Evolutionary conservation across 2,888 invertebrate genomes (phyloP), one percentile per base, ranked within the genome.

Genomic region (Ophion slaviceki): DNA sequence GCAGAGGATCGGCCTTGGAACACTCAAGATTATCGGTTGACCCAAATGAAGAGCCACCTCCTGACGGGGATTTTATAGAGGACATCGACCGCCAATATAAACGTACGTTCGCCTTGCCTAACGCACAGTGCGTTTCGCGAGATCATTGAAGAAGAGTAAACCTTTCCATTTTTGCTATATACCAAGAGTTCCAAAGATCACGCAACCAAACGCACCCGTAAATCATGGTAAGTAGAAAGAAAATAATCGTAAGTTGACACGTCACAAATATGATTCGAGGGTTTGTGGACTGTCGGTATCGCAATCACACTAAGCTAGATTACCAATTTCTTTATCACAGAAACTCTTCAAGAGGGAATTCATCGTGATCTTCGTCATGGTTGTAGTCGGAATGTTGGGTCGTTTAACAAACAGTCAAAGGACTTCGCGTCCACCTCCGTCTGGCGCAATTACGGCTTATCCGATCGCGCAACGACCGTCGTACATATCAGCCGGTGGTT

Each of bases 371-470:
- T 32, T 80, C 17, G 11, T 76, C 0, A 71, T 72, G 45, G 47
- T 36, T 10, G 10, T 80, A 17, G 24, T 84, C 36, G 76, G 47
- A n/a, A 62, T 76, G 2, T 76, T 80, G 5, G 76, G 71, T 5
- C 61, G 59, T 62, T 32, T 70, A 8, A 66, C 53, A 2, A 80
- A 84, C 40, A 24, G 66, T 24, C 61, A 80, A 53, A 53, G 8
- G 36, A 80, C 84, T 4, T 72, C 66, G 11, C 40, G 71, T 8
- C 76, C 75, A 59, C 79, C 83, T 53, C 70, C 89, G 24, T 85
- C 89, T 17, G 90, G 91, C 14, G 91, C 91, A 5, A 90, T 91
- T 64, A 91, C 90, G 14, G 83, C 80, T 0, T 91, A 89, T 70
- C 90, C 91, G n/a, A 88, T 90, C 76, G 89, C 90, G 1, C 89